Percentiles rank a stretch among this genome's conserved stretches.
phyloP scores from a whole-genome alignment of 1,140 invertebrate species.

The Drosophila paulistorum region DNA sequence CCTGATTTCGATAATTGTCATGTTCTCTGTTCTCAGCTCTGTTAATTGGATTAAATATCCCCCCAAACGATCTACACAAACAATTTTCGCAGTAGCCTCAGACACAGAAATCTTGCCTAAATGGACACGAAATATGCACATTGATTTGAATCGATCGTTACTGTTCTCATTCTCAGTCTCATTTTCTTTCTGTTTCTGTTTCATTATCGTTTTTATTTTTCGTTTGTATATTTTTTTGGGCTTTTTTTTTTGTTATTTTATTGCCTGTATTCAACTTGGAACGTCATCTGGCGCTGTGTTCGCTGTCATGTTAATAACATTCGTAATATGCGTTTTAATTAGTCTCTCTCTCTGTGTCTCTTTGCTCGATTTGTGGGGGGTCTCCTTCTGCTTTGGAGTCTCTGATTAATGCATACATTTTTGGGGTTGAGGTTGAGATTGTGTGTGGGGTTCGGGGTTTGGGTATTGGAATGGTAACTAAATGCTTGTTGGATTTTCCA shows the following conservation, averaged over 20 bases:
- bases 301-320: conserved; percentile 81
- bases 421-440: conserved; percentile 15
- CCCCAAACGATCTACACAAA: conserved; percentile 48
- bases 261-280: conserved; percentile 27
- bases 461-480: conserved; percentile 30
- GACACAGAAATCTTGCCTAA: conserved; percentile 49
- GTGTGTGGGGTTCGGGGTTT: not conserved
- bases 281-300: conserved; percentile 62
- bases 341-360: conserved; percentile 45
- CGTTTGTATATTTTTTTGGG: conserved; percentile 18
- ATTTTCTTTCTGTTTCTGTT: conserved; percentile 35
- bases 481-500: conserved; percentile 34
- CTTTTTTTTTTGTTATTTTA: conserved; percentile 37
- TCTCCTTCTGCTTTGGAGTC: conserved; percentile 30
- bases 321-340: conserved; percentile 81
- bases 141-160: conserved; percentile 73
- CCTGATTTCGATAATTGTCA: conserved; percentile 80
- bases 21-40: conserved; percentile 31
- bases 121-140: conserved; percentile 72
- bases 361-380: conserved; percentile 50
- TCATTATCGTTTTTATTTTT: conserved; percentile 62
- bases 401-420: conserved; percentile 67
- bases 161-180: conserved; percentile 32
- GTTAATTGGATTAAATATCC: conserved; percentile 82
- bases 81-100: conserved; percentile 63